phyloP scores from a whole-genome alignment of 92 coral and sea anemone genomes.

The Montipora capitata region DNA sequence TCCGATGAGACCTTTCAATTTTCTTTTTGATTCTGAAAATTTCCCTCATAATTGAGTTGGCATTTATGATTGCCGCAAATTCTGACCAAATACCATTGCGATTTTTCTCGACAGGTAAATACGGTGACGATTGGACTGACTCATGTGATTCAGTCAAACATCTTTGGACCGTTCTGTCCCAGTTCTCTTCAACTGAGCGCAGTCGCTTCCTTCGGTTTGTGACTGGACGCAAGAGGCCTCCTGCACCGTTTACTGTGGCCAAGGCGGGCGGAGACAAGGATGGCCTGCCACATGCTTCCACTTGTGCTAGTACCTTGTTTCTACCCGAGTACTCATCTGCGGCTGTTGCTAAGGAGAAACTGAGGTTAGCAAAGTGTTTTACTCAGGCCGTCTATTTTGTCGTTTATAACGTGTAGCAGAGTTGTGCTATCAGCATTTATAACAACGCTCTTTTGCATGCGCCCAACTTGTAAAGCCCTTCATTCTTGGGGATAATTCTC shows the following conservation, averaged over 20 bases:
- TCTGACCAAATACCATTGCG: background rate
- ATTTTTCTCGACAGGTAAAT: conserved; percentile 80
- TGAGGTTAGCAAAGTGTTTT: conserved; percentile 72
- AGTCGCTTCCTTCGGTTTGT: conserved; percentile 98
- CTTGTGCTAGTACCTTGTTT: conserved; percentile 97
- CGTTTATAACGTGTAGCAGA: no score
- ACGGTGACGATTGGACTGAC: conserved; percentile 93
- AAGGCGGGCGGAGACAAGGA: conserved; percentile 92
- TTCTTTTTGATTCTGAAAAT: no score
- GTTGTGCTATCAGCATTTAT: no score
- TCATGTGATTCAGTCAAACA: conserved; percentile 88
- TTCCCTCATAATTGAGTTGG: no score
- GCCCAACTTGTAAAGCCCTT: no score
- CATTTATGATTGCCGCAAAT: background rate
- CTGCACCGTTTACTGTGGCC: conserved; percentile 95
- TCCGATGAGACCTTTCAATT: no score
- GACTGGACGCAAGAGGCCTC: conserved; percentile 96
- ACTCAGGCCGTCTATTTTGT: no score
- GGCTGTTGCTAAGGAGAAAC: conserved; percentile 87
- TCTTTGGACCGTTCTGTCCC: conserved; percentile 85
- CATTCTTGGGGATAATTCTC: no score
- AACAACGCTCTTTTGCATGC: no score
- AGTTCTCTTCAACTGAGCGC: conserved; percentile 90
- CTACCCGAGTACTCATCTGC: conserved; percentile 89
- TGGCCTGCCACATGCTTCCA: conserved; percentile 94